Percentiles rank a stretch among this genome's conserved stretches.
These are phyloP conservation scores for Myotis davidii DNA, from an alignment of 2,113 vertebrate species.

Conservation along the genomic window DNA sequence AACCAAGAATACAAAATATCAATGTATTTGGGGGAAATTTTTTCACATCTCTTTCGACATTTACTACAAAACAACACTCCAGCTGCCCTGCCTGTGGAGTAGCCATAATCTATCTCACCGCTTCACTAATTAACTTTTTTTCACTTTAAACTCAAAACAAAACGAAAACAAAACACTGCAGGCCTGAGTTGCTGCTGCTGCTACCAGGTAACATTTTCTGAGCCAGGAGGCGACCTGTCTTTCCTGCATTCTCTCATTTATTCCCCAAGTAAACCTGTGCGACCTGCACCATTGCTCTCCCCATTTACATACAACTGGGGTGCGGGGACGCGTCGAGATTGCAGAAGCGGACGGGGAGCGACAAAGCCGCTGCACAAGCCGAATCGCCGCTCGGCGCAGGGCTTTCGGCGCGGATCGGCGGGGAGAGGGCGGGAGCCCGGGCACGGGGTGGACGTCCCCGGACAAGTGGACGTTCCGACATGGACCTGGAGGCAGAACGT, in stretches of 20 bases:
- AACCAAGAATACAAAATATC: not conserved
- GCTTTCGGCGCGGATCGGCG: not conserved
- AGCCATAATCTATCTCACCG: not conserved
- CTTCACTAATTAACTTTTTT: not conserved
- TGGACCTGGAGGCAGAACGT: fast-evolving
- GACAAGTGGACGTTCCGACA: not conserved
- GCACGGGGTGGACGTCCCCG: no score
- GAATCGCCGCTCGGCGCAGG: not conserved
- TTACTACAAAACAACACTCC: not conserved
- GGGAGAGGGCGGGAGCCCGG: no score
- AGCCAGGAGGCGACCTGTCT: not conserved
- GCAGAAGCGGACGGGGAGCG: no score
- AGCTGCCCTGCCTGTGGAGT: not conserved
- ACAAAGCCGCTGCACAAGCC: no score
- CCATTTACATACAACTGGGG: no score
- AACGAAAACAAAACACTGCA: not conserved
- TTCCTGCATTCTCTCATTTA: no score
- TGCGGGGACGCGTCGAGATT: no score
- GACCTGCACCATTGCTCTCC: no score
- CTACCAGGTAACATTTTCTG: not conserved
- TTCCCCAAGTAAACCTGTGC: no score
- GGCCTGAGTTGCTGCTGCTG: not conserved
- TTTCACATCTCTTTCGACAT: not conserved
- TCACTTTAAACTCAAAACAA: not conserved
- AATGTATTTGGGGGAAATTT: not conserved